Base-by-base conservation (phyloP, 2,797 vertebrate species). In the Myotis pilosus region DNA sequence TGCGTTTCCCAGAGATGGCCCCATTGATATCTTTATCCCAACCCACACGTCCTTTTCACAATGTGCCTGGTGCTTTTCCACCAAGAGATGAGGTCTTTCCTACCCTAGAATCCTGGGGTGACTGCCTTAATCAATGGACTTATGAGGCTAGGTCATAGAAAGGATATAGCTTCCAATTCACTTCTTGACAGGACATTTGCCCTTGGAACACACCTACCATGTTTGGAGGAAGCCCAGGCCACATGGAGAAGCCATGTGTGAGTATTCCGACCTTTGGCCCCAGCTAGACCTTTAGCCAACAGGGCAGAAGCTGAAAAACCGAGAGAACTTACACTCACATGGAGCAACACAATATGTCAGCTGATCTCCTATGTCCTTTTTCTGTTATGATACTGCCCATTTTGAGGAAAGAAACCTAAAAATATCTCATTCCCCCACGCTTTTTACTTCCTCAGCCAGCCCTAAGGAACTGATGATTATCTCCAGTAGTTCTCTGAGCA, bases 351-450 rank as follows among this genome's bases (percentile, higher is more conserved):
- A 62, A 66, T 84, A 57, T 57, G 11, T 28, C 86, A 60, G 7
- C 47, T 33, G 36, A 20, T 49, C 47, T 47, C 55, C 36, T 87
- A 11, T 38, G 76, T 88, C 9, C 36, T 64, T 36, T 53, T 38
- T 28, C 55, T 19, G 78, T 51, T 38, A 51, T 36, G 89, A 47
- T 33, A 47, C 41, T 66, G 33, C 7, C 49, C 60, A 15, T 88
- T 88, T 69, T 33, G 38, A 90, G 57, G 51, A 83, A 76, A 66
- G 71, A 62, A 91, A 85, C 55, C 51, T 19, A 74, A 92, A 90
- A 87, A 38, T 28, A 72, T 82, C 64, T 72, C 60, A 20, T 92
- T 16, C 30, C 7, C 47, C 20, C 51, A 38, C 38, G 38, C 49
- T 87, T 88, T 60, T 94, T 85, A 89, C 20, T 64, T 94, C 68